Evolutionary conservation across 2,797 vertebrate genomes (phyloP).

Genomic region (Apodemus agrarius): DNA sequence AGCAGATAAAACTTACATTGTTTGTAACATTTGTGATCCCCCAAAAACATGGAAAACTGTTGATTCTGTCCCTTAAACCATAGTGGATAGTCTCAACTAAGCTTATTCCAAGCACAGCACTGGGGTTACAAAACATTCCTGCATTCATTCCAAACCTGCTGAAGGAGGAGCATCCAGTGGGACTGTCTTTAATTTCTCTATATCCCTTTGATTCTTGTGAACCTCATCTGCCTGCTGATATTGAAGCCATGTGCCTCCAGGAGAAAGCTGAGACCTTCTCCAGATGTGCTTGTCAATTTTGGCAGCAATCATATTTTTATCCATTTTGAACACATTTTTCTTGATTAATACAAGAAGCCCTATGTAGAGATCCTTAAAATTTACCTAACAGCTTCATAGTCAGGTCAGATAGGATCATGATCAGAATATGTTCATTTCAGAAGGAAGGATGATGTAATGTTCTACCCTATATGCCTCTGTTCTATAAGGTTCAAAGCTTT

Average conservation of each 20-base stretch:
- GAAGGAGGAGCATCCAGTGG: background rate
- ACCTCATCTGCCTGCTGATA: slow-evolving; percentile 61
- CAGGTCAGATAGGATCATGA: slow-evolving; percentile 30
- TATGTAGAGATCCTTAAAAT: slow-evolving; percentile 56
- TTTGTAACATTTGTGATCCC: background rate
- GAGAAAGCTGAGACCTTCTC: slow-evolving; percentile 57
- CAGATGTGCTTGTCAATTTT: slow-evolving; percentile 73
- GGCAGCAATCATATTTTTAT: slow-evolving; percentile 67
- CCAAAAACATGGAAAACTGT: too few species aligned
- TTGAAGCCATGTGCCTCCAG: slow-evolving; percentile 75
- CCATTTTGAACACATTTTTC: slow-evolving; percentile 67
- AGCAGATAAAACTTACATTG: fast-evolving
- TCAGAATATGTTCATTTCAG: slow-evolving; percentile 1
- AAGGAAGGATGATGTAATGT: background rate
- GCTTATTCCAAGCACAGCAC: fast-evolving
- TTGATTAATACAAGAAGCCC: slow-evolving; percentile 74
- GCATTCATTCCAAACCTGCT: background rate
- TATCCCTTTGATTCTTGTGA: slow-evolving; percentile 60
- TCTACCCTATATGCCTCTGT: background rate
- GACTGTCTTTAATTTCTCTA: slow-evolving; percentile 43
- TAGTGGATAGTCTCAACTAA: background rate
- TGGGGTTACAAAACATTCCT: background rate
- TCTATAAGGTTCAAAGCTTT: slow-evolving; percentile 67
- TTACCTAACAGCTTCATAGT: slow-evolving; percentile 33
- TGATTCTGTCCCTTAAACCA: background rate